These are phyloP conservation scores for Tetranychus truncatus DNA, from an alignment of 2,888 invertebrate species.

Conservation along the genomic window DNA sequence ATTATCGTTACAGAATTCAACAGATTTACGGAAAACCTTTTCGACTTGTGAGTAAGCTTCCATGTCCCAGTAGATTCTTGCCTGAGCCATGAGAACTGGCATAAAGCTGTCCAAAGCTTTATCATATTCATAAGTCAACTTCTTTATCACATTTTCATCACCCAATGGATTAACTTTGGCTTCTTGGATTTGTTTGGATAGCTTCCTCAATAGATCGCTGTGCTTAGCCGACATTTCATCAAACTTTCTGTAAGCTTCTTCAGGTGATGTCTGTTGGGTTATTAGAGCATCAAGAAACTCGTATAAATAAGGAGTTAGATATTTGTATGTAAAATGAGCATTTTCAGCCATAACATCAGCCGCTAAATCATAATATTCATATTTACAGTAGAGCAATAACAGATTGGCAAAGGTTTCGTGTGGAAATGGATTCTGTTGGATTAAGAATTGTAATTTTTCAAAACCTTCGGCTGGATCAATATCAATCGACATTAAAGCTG, in stretches of 20 bases:
- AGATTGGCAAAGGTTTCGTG: conserved; percentile 94
- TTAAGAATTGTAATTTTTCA: conserved; percentile 74
- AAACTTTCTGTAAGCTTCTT: conserved; percentile 84
- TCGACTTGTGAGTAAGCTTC: conserved; percentile 90
- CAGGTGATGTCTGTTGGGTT: conserved; percentile 86
- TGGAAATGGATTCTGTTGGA: conserved; percentile 89
- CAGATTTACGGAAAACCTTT: conserved; percentile 85
- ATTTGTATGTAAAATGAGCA: conserved; percentile 85
- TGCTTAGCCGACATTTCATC: conserved; percentile 81
- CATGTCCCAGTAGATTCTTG: conserved; percentile 94
- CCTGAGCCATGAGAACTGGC: conserved; percentile 96
- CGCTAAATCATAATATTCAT: conserved; percentile 89
- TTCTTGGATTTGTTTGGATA: conserved; percentile 85
- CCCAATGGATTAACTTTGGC: conserved; percentile 54
- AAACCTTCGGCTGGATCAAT: conserved; percentile 75
- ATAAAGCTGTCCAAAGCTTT: conserved; percentile 71
- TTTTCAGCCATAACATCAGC: conserved; percentile 96
- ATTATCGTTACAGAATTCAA: conserved; percentile 93
- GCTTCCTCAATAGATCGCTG: conserved; percentile 67
- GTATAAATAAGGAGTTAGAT: conserved; percentile 75
- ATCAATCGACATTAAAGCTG: conserved; percentile 78
- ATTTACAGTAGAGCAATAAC: conserved; percentile 79
- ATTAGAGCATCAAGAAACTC: conserved; percentile 91
- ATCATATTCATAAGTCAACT: conserved; percentile 64
- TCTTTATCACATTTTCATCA: conserved; percentile 60